Evolutionary conservation across 2,888 invertebrate genomes (phyloP).

Genomic region (Furcula furcula): DNA sequence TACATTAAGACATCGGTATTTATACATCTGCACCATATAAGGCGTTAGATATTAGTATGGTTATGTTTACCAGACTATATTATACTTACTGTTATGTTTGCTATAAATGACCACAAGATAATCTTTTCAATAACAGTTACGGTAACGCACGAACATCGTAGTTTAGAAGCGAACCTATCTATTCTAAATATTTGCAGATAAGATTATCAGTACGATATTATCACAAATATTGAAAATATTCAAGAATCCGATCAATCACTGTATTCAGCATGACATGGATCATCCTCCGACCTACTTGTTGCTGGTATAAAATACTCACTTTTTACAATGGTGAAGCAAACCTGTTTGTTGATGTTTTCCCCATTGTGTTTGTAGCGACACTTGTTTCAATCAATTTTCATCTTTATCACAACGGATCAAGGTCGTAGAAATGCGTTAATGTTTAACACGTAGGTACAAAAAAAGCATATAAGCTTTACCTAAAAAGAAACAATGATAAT

Average conservation of each 20-base stretch:
- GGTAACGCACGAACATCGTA: too few relatives aligned
- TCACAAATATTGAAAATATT: constrained; percentile 9
- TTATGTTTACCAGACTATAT: too few relatives aligned
- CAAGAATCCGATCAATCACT: too few relatives aligned
- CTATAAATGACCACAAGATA: too few relatives aligned
- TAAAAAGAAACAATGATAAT: constrained; percentile 11
- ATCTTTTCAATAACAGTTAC: too few relatives aligned
- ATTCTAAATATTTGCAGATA: too few relatives aligned
- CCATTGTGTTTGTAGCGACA: constrained; percentile 12
- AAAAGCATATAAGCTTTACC: constrained; percentile 18
- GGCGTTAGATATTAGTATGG: too few relatives aligned
- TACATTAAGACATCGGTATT: constrained; percentile 3
- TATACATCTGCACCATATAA: background rate
- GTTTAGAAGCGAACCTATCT: too few relatives aligned
- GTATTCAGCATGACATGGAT: constrained; percentile 6
- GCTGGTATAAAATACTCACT: constrained; percentile 24
- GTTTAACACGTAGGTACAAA: constrained; percentile 7
- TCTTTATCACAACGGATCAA: constrained; percentile 16
- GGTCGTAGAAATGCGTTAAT: constrained; percentile 5
- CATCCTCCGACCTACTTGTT: constrained; percentile 20
- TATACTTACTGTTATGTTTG: too few relatives aligned
- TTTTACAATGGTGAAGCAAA: constrained; percentile 43
- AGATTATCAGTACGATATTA: too few relatives aligned
- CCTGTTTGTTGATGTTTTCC: constrained; percentile 54
- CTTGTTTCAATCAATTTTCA: constrained; percentile 18